These are phyloP conservation scores for Tubulanus polymorphus DNA, from an alignment of 2,888 invertebrate genomes.

Conservation along the genomic window DNA sequence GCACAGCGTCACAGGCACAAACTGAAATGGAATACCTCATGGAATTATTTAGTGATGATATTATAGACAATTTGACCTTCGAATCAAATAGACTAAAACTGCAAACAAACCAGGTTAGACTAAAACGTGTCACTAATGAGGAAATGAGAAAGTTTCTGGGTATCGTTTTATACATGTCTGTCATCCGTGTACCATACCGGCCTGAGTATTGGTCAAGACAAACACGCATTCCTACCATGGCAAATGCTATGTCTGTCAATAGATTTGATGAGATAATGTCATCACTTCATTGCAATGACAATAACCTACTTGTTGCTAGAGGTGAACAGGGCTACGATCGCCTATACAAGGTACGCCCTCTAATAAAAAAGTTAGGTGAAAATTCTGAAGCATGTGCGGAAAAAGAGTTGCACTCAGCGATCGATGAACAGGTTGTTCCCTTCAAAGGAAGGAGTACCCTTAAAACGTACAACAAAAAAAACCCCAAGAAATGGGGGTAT, in stretches of 20 bases:
- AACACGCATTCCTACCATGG: neutral
- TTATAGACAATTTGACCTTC: neutral
- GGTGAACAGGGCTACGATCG: conserved; percentile 10
- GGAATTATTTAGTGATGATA: neutral
- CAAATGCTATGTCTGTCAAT: conserved; percentile 8
- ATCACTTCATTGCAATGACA: conserved; percentile 10
- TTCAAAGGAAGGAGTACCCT: conserved; percentile 11
- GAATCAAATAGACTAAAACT: neutral
- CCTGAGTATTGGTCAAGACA: neutral
- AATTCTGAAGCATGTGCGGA: conserved; percentile 11
- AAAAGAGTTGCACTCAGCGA: conserved; percentile 4
- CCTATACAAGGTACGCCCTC: conserved; percentile 9
- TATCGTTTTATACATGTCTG: neutral
- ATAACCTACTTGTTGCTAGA: conserved; percentile 3
- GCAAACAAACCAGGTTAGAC: neutral
- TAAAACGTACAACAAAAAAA: conserved; percentile 13
- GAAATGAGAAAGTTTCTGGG: conserved; percentile 1
- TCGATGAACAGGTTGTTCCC: conserved; percentile 15
- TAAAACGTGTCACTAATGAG: neutral
- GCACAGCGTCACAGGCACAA: neutral
- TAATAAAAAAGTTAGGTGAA: conserved; percentile 2
- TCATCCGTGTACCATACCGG: neutral
- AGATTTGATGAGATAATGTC: conserved; percentile 15
- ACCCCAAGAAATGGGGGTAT: conserved; percentile 15
- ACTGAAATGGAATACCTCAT: neutral